Evolutionary conservation across 1,140 invertebrate genomes (phyloP).

Genomic region (Oncopodura yosiiana): DNA sequence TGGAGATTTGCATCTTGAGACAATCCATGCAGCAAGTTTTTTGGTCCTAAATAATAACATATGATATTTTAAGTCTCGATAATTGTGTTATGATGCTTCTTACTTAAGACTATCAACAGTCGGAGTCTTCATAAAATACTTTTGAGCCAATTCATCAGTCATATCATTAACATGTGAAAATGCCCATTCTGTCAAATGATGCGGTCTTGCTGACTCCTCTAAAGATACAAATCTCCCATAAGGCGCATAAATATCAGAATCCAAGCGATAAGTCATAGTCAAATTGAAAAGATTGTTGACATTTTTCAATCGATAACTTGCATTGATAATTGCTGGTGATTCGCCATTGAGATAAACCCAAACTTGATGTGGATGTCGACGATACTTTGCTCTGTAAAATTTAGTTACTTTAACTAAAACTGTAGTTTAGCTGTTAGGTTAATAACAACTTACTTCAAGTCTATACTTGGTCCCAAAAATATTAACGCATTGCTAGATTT

Average conservation of each 20-base stretch:
- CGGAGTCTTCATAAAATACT: background rate
- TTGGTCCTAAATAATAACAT: slow-evolving; percentile 7
- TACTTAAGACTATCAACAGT: too few relatives aligned
- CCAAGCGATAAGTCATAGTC: slow-evolving; percentile 86
- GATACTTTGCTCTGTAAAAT: too few relatives aligned
- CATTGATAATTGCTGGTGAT: slow-evolving; percentile 9
- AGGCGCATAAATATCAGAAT: slow-evolving; percentile 87
- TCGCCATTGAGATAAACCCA: background rate
- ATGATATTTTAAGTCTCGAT: slow-evolving; percentile 32
- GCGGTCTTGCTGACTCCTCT: slow-evolving; percentile 16
- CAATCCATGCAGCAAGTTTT: slow-evolving; percentile 43
- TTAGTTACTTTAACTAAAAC: too few relatives aligned
- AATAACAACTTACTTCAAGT: too few relatives aligned
- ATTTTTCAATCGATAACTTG: slow-evolving; percentile 66
- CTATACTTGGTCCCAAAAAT: slow-evolving; percentile 7
- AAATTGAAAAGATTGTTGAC: slow-evolving; percentile 73
- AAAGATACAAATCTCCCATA: slow-evolving; percentile 68
- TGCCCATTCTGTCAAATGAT: slow-evolving; percentile 34
- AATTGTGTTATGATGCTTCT: slow-evolving; percentile 31
- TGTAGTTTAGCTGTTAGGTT: too few relatives aligned
- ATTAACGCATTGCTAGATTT: slow-evolving; percentile 12
- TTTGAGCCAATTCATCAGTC: slow-evolving; percentile 3
- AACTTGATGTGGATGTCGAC: slow-evolving; percentile 5
- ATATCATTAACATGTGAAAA: slow-evolving; percentile 36
- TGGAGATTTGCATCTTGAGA: slow-evolving; percentile 44